These are phyloP conservation scores for Mus caroli DNA, from an alignment of 2,797 vertebrate species.

Conservation along the genomic window DNA sequence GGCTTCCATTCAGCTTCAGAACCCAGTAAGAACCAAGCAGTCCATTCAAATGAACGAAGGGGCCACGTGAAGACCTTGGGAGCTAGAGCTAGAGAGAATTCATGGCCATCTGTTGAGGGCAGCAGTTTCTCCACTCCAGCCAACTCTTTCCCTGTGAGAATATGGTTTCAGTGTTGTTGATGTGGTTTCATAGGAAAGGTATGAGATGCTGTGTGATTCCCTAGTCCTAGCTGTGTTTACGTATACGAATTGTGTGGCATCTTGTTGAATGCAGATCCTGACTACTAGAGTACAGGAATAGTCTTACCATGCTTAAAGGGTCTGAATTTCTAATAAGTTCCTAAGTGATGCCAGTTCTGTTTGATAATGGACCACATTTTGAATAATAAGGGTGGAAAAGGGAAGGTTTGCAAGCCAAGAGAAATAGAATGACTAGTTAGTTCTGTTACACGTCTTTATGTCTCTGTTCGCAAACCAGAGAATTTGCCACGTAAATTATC, in stretches of 20 bases:
- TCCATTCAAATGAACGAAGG: neutral
- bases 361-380: constrained; percentile 52
- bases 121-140: neutral
- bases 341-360: neutral
- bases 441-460: neutral
- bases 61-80: neutral
- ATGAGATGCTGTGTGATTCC: neutral
- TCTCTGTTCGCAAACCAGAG: constrained; percentile 19
- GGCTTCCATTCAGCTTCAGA: constrained; percentile 46
- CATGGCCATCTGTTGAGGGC: neutral
- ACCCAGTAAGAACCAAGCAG: neutral
- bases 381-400: neutral
- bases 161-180: neutral
- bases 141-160: neutral
- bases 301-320: neutral
- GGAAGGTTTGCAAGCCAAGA: neutral
- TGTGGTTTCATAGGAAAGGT: neutral
- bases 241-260: neutral
- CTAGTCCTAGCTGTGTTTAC: constrained; percentile 5
- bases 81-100: neutral
- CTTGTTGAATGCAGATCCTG: constrained; percentile 25
- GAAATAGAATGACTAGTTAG: neutral
- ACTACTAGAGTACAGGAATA: neutral
- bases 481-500: constrained; percentile 18
- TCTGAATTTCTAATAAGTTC: constrained; percentile 19